phyloP scores from a whole-genome alignment of 1,140 invertebrate genomes.

The Vanessa atalanta region DNA sequence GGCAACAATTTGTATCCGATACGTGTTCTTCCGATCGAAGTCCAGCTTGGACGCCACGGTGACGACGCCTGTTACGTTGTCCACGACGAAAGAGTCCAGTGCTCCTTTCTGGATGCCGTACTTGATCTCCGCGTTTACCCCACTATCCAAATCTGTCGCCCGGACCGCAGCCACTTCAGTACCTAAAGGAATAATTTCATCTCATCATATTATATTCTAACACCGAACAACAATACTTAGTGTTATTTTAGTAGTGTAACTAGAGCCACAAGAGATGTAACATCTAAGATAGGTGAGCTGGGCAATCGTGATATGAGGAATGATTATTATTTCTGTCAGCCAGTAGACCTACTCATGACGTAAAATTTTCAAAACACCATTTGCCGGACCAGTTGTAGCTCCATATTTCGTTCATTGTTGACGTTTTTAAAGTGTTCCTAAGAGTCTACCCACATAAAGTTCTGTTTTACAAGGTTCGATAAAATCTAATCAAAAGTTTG shows the following conservation, averaged over 20 bases:
- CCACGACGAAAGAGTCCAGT: conserved; percentile 91
- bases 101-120: conserved; percentile 92
- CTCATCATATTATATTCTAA: not conserved
- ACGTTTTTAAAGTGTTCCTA: not conserved
- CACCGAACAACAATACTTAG: not conserved
- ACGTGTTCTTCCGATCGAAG: conserved; percentile 89
- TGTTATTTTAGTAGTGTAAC: no score
- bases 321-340: no score
- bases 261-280: no score
- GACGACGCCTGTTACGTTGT: conserved; percentile 88
- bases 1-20: conserved; percentile 90
- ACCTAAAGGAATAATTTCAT: conserved; percentile 71
- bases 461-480: no score
- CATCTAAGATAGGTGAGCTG: no score
- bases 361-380: no score
- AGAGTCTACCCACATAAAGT: no score
- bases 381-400: no score
- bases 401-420: no score
- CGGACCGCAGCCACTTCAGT: conserved; percentile 86
- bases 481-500: not conserved
- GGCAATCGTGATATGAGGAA: no score
- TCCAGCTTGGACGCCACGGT: conserved; percentile 90
- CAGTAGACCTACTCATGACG: no score
- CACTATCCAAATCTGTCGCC: conserved; percentile 91
- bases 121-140: conserved; percentile 89